Conservation (phyloP, 2,113 vertebrate species). For the Tenebrosternarchus preto region DNA sequence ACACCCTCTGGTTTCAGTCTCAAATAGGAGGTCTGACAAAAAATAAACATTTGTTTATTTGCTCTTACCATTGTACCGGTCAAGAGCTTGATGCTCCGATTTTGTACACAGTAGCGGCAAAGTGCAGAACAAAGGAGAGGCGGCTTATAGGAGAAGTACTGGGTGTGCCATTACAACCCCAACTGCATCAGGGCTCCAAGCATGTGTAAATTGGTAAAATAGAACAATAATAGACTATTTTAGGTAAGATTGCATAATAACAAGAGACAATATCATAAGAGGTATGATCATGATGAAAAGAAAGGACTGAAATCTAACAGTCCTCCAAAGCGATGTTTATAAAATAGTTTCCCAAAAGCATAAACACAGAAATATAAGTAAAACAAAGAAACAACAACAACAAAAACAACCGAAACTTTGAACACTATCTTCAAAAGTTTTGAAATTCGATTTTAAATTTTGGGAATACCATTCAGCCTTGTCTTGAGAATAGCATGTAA, state of each 20-base stretch:
- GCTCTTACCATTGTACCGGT: background rate
- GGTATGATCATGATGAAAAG: too few relatives aligned
- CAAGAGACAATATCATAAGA: too few relatives aligned
- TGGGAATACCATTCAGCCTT: background rate
- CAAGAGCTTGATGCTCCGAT: conserved; percentile 16
- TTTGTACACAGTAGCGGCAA: conserved; percentile 8
- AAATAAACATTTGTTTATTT: background rate
- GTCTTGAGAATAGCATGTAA: background rate
- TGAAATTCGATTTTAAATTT: background rate
- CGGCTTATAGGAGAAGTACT: too few relatives aligned
- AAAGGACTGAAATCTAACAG: too few relatives aligned
- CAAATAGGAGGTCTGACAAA: conserved; percentile 15
- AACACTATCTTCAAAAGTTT: background rate
- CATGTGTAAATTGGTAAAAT: too few relatives aligned
- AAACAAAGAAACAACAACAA: too few relatives aligned
- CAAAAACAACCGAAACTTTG: background rate
- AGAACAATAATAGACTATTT: too few relatives aligned
- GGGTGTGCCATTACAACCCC: too few relatives aligned
- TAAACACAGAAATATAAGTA: background rate
- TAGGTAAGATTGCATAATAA: too few relatives aligned
- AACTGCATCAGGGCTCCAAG: too few relatives aligned
- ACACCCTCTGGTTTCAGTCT: background rate
- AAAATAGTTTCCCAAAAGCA: background rate
- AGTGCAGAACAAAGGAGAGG: conserved; percentile 7
- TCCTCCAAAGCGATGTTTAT: too few relatives aligned